These are phyloP conservation scores for Cirrhinus molitorella DNA, from an alignment of 2,797 vertebrate species.

Conservation along the genomic window DNA sequence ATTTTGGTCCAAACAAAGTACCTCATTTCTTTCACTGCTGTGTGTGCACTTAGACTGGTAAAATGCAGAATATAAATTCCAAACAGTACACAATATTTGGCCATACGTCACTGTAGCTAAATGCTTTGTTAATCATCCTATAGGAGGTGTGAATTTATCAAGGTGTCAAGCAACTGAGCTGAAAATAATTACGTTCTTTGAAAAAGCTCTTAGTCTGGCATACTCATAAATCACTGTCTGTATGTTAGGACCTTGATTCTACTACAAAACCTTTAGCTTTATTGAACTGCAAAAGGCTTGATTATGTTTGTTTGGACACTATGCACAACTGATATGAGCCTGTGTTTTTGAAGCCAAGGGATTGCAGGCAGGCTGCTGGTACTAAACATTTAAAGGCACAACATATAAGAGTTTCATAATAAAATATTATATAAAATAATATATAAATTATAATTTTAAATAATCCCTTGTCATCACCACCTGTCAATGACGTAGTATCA, in stretches of 20 bases:
- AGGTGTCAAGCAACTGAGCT: constrained; percentile 75
- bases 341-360: constrained; percentile 39
- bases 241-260: constrained; percentile 62
- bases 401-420: too few relatives aligned
- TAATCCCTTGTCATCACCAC: too few relatives aligned
- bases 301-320: constrained; percentile 48
- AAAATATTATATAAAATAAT: too few relatives aligned
- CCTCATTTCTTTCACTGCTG: too few relatives aligned
- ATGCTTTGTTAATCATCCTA: constrained; percentile 69
- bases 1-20: too few relatives aligned
- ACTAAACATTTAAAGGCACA: constrained; percentile 19
- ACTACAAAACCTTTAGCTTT: constrained; percentile 59
- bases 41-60: too few relatives aligned
- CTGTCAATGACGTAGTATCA: too few relatives aligned
- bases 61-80: too few relatives aligned
- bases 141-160: constrained; percentile 71
- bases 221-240: constrained; percentile 64
- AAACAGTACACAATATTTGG: too few relatives aligned
- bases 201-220: constrained; percentile 60
- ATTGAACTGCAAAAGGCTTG: constrained; percentile 43
- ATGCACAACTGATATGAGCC: constrained; percentile 50
- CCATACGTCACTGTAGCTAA: constrained; percentile 62
- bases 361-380: constrained; percentile 13
- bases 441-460: too few relatives aligned
- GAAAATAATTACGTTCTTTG: constrained; percentile 74